phyloP scores from a whole-genome alignment of 2,113 vertebrate genomes.

The Hemibagrus wyckioides region DNA sequence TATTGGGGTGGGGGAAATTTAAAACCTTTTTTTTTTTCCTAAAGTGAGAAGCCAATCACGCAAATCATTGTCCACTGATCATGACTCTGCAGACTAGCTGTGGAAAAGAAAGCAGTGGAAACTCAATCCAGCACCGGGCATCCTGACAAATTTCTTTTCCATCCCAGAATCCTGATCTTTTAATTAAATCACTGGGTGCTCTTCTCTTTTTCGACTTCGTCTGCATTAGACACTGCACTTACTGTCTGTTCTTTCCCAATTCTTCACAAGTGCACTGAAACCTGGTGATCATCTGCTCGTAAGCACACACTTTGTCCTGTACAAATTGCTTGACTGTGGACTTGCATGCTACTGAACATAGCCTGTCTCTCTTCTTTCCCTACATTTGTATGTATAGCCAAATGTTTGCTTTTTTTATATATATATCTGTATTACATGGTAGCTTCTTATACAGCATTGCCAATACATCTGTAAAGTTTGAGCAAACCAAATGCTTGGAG shows the following conservation, averaged over 20 bases:
- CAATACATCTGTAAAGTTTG: not conserved
- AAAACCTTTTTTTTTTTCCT: constrained; percentile 38
- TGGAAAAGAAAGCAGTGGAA: not conserved
- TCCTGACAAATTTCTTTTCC: not conserved
- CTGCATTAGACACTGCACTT: constrained; percentile 26
- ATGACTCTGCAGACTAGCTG: constrained; percentile 10
- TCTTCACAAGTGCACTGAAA: not conserved
- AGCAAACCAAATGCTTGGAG: constrained; percentile 42
- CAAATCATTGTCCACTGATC: constrained; percentile 16
- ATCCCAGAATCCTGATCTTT: not conserved
- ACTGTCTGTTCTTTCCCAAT: not conserved
- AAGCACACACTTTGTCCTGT: not conserved
- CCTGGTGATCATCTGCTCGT: constrained; percentile 3
- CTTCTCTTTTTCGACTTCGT: not conserved
- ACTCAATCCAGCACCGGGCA: not conserved
- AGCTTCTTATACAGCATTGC: not conserved
- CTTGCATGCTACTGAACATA: constrained; percentile 26
- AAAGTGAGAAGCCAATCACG: constrained; percentile 11
- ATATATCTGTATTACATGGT: not conserved
- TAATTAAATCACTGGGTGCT: constrained; percentile 27
- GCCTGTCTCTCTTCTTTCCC: not conserved
- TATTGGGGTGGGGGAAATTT: constrained; percentile 19
- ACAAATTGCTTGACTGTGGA: constrained; percentile 1
- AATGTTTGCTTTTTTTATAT: constrained; percentile 8
- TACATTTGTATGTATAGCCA: not conserved